Base-by-base conservation (phyloP, 2,888 invertebrate genomes). In the Microdon myrmicae region DNA sequence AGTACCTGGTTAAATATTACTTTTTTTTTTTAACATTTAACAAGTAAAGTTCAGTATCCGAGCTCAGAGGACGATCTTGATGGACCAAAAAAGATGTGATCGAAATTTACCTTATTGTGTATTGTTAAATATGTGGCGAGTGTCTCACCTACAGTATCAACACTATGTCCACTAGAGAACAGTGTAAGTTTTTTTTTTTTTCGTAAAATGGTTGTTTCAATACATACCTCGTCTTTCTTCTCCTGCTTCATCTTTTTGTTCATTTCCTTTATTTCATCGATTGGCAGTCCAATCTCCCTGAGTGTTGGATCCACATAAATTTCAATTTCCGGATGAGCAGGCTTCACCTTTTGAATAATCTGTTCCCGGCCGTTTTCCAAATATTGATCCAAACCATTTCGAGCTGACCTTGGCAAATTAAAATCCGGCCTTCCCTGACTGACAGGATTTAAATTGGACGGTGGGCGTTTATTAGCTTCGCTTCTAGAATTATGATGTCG, bases 151-250 rank as follows among this genome's bases (percentile, higher is more conserved):
- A n/a, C n/a, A n/a, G n/a, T n/a, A n/a, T n/a, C n/a, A n/a, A n/a
- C n/a, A n/a, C n/a, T n/a, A n/a, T n/a, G n/a, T n/a, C n/a, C n/a
- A n/a, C n/a, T n/a, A n/a, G n/a, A n/a, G n/a, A n/a, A n/a, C n/a
- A n/a, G n/a, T n/a, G n/a, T n/a, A n/a, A n/a, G n/a, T n/a, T n/a
- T n/a, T n/a, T n/a, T n/a, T n/a, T n/a, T n/a, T n/a, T n/a, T n/a
- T n/a, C n/a, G n/a, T n/a, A n/a, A n/a, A n/a, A n/a, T n/a, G n/a
- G n/a, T n/a, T n/a, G n/a, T 22, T 14, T 49, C 7, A 20, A 12
- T 5, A 73, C 80, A 72, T 70, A 87, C 89, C 75, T 88, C 89
- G 80, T 90, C 90, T 67, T 85, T 85, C 72, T 86, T 85, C 75
- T 90, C 90, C 74, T 90, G 90, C 38, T 79, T 75, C 25, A 88